Conservation (phyloP, 2,888 invertebrate species). For the Nephrotoma appendiculata region DNA sequence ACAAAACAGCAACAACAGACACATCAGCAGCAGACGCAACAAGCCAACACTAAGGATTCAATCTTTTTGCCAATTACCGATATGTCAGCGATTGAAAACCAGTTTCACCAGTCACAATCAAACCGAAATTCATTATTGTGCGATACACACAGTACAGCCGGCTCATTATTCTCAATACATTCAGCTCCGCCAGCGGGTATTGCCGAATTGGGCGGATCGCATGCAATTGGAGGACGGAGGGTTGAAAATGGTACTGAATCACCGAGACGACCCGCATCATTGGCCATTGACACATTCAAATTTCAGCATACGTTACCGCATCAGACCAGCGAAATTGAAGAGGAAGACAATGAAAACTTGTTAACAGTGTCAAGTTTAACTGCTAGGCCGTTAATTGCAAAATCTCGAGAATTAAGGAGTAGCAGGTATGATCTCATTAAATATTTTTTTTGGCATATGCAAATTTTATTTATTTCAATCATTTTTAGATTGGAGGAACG, state of each 20-base stretch:
- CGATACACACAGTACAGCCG: conserved; percentile 28
- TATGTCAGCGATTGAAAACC: conserved; percentile 6
- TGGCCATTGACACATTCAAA: conserved; percentile 33
- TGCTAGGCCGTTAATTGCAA: conserved; percentile 54
- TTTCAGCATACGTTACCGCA: conserved; percentile 29
- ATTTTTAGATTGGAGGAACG: conserved; percentile 7
- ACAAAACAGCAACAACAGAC: conserved; percentile 19
- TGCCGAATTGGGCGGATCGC: conserved; percentile 26
- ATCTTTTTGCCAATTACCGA: conserved; percentile 8
- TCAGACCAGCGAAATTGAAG: conserved; percentile 38
- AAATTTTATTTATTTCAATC: background rate
- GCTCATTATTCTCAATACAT: conserved; percentile 51
- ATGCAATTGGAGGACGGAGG: conserved; percentile 9
- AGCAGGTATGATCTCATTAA: conserved; percentile 4
- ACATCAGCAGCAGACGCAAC: background rate
- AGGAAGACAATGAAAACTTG: conserved; percentile 55
- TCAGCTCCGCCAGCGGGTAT: conserved; percentile 45
- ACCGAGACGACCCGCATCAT: conserved; percentile 33
- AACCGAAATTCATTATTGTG: conserved; percentile 14
- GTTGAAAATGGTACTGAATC: conserved; percentile 20
- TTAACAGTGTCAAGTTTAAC: conserved; percentile 59
- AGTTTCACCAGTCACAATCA: conserved; percentile 1
- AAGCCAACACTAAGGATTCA: background rate
- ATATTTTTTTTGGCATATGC: background rate
- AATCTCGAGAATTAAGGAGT: conserved; percentile 43